phyloP scores from a whole-genome alignment of 2,797 vertebrate genomes.

The Heliangelus exortis region DNA sequence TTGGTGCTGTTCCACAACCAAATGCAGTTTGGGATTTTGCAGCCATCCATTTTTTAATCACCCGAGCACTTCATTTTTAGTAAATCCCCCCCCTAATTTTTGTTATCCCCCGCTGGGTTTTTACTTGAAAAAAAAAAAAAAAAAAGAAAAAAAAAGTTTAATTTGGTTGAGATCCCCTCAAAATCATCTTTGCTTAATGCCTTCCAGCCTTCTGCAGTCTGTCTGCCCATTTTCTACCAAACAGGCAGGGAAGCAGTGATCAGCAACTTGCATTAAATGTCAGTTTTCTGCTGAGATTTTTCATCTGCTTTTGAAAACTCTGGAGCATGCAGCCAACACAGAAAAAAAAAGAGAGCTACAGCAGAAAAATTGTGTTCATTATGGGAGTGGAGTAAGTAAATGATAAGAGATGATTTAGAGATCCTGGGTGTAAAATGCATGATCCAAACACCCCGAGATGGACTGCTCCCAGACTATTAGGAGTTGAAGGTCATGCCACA shows the following conservation, averaged over 20 bases:
- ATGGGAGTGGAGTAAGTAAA: conserved; percentile 16
- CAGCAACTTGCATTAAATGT: conserved; percentile 27
- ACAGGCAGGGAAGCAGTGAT: not conserved
- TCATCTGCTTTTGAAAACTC: conserved; percentile 21
- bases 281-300: conserved; percentile 39
- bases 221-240: not conserved
- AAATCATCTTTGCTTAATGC: conserved; percentile 65
- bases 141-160: conserved; percentile 47
- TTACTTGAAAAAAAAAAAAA: not conserved
- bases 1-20: conserved; percentile 41
- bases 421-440: conserved; percentile 54
- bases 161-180: conserved; percentile 68
- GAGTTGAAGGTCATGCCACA: conserved; percentile 65
- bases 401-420: conserved; percentile 66
- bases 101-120: conserved; percentile 65
- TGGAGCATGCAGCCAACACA: not conserved
- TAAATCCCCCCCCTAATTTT: conserved; percentile 66
- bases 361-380: conserved; percentile 41
- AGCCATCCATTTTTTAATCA: conserved; percentile 65
- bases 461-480: conserved; percentile 62
- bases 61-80: conserved; percentile 60
- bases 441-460: conserved; percentile 25
- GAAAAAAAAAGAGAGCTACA: not conserved
- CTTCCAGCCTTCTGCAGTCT: conserved; percentile 46
- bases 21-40: conserved; percentile 60